Base-by-base conservation (phyloP, 2,888 invertebrate genomes). In the Pollenia amentaria region DNA sequence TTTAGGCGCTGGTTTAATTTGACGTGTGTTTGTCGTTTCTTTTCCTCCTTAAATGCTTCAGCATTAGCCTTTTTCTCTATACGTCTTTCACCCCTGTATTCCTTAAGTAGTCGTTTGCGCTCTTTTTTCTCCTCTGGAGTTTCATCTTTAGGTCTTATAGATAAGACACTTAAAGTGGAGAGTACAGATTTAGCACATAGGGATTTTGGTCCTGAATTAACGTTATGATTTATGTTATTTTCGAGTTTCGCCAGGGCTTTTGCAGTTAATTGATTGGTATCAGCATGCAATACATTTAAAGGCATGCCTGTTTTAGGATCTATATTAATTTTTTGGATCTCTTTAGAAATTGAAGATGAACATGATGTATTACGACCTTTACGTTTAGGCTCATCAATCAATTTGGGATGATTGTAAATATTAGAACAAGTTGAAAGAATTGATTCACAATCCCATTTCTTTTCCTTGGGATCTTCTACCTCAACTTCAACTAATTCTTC, bases 361-460 rank as follows among this genome's bases (percentile, higher is more conserved):
- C 77, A 81, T 11, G 77, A 85, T 9, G 87, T 89, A 94, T 79
- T 87, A 9, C 88, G 89, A 42, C 95, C 93, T 72, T 90, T 92
- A 48, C 91, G 92, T 80, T 94, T 95, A 0, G 96, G 95, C 90
- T 97, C 97, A 67, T 95, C 94, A 73, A 98, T 98, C 29, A 98
- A 90, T 92, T 97, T 97, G 0, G 99, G 99, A 94, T 97, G 97
- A 94, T 99, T 99, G 92, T 98, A 98, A 75, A 97, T 94, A 91
- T 96, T 99, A 9, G 98, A 98, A 92, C 97, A 97, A 0, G 97
- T 98, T 21, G 97, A 97, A 7, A 98, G 94, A 89, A 98, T 96
- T 79, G 97, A 97, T 94, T 98, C 97, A 90, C 98, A 98, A 93
- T 99, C 98, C 97, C 97, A 98, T 92, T 95, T 96, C 87, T 95